Evolutionary conservation across 2,113 vertebrate species (phyloP).

Genomic region (Ploceus nigricollis): DNA sequence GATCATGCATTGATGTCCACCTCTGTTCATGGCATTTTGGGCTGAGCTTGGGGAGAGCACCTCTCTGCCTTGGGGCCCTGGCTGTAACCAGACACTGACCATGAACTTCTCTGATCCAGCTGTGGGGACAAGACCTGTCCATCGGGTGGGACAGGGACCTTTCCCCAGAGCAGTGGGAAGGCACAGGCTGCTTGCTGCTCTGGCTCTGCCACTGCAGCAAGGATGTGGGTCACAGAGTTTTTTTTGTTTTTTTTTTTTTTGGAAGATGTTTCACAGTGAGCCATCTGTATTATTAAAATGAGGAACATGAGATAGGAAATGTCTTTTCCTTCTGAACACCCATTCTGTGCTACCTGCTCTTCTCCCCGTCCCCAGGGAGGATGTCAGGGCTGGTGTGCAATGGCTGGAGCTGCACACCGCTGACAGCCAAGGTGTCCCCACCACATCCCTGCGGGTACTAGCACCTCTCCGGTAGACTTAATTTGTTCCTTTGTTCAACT

Average conservation of each 20-base stretch:
- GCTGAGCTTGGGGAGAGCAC: no score
- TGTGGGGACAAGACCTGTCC: background rate
- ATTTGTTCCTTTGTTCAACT: background rate
- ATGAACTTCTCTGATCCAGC: background rate
- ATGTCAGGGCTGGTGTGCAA: background rate
- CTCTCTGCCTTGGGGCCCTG: background rate
- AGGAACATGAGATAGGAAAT: background rate
- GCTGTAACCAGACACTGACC: background rate
- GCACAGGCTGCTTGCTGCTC: background rate
- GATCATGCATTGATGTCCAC: rapidly evolving
- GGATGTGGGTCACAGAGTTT: background rate
- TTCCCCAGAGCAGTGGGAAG: background rate
- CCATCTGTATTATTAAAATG: background rate
- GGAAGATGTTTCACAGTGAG: background rate
- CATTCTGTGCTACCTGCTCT: background rate
- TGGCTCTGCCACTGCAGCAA: background rate
- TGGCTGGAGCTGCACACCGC: background rate
- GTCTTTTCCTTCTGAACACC: background rate
- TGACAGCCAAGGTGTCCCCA: background rate
- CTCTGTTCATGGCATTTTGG: rapidly evolving
- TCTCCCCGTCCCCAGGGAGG: background rate
- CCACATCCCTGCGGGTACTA: background rate
- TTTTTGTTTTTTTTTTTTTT: background rate
- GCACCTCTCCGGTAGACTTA: background rate
- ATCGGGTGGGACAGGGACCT: background rate